These are phyloP conservation scores for Anas flavirostris DNA, from an alignment of 2,797 vertebrate genomes.

Conservation along the genomic window DNA sequence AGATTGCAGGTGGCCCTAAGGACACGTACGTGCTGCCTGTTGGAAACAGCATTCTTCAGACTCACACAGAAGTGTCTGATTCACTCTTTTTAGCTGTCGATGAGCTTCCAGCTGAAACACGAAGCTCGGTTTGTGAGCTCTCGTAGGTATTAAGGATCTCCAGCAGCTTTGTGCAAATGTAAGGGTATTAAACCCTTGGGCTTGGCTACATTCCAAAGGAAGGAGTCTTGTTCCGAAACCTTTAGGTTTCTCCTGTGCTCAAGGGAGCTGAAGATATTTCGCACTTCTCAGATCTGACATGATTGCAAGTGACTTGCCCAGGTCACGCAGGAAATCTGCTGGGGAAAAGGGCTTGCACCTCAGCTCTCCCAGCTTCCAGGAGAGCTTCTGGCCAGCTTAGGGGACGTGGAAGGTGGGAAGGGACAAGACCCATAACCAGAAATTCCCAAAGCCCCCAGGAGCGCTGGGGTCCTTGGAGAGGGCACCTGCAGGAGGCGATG, in stretches of 20 bases:
- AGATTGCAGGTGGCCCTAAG: not conserved
- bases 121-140: not conserved
- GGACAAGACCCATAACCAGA: not conserved
- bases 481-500: not conserved
- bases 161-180: not conserved
- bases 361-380: not conserved
- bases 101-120: constrained; percentile 43
- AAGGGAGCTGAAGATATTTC: constrained; percentile 15
- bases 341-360: not conserved
- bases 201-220: constrained; percentile 33
- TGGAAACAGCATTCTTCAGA: not conserved
- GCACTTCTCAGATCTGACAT: not conserved
- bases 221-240: constrained; percentile 6
- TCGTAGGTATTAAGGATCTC: constrained; percentile 3
- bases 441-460: not conserved
- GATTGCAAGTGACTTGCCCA: not conserved
- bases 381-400: not conserved
- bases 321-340: constrained; percentile 26
- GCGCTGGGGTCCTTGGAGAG: not conserved
- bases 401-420: not conserved
- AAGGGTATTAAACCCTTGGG: constrained; percentile 11
- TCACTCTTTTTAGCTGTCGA: not conserved
- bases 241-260: not conserved
- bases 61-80: not conserved
- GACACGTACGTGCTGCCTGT: not conserved